Evolutionary conservation across 2,888 invertebrate species (phyloP).

Genomic region (Lasioglossum figueresi): DNA sequence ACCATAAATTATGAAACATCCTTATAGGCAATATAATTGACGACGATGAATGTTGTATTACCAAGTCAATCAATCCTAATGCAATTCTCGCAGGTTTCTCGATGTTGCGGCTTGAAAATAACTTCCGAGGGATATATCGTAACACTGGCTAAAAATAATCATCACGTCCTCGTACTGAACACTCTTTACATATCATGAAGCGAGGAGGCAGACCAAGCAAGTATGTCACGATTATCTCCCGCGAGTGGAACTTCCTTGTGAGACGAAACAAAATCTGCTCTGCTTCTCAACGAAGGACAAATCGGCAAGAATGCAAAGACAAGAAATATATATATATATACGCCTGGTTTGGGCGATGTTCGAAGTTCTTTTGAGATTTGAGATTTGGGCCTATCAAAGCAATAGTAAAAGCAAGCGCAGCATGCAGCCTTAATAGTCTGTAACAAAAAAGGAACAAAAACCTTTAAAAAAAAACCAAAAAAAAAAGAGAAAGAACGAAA

Average conservation of each 20-base stretch:
- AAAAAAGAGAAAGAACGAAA: constrained; percentile 37
- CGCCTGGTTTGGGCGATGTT: constrained; percentile 64
- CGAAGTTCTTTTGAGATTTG: constrained; percentile 70
- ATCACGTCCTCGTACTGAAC: constrained; percentile 98
- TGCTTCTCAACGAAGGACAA: constrained; percentile 78
- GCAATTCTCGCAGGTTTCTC: constrained; percentile 91
- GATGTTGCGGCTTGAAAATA: constrained; percentile 98
- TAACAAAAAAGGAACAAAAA: constrained; percentile 48
- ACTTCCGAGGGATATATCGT: constrained; percentile 98
- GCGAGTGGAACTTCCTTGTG: constrained; percentile 72
- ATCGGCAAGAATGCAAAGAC: constrained; percentile 53
- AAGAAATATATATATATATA: constrained; percentile 28
- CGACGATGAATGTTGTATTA: background rate
- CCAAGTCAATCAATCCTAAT: background rate
- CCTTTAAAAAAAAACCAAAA: constrained; percentile 55
- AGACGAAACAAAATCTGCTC: constrained; percentile 63
- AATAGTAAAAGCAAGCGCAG: constrained; percentile 77
- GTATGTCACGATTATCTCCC: constrained; percentile 72
- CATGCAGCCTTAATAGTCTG: constrained; percentile 79
- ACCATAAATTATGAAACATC: no score
- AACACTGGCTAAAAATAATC: constrained; percentile 99
- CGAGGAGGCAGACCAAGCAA: constrained; percentile 79
- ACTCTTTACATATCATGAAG: constrained; percentile 96
- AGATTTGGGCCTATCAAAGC: constrained; percentile 82
- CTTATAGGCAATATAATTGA: background rate